Base-by-base conservation (phyloP, 2,113 vertebrate genomes). In the Globicephala melas region DNA sequence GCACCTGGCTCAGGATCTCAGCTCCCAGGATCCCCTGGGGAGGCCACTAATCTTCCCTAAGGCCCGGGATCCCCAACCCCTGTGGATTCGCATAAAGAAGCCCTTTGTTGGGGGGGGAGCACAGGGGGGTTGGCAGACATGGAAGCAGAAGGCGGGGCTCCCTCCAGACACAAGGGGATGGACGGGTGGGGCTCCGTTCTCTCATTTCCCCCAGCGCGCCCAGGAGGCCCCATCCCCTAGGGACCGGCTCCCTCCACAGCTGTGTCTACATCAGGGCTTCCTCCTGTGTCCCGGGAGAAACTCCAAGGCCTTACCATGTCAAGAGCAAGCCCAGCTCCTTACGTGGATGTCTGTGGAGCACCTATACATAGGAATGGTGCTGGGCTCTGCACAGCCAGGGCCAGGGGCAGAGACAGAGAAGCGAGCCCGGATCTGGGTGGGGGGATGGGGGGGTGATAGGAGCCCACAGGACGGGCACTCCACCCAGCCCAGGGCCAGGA, bases 371-470 rank as follows among this genome's bases (percentile, higher is more conserved):
- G 18, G 25, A n/a, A 15, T 0, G 44, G 53, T 1, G 41, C 74
- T 28, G 6, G 28, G 20, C 25, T 36, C 83, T 36, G 63, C 74
- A 63, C 80, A 33, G 89, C 76, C 89, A n/a, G 63, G n/a, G 62
- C 50, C 41, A 14, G 70, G 2, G 21, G 26, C 25, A 23, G 79
- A 21, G 17, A n/a, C 53, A 2, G 55, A 33, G 53, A 18, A 4
- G 41, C 3, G 2, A 36, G 47, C 23, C 18, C 2, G n/a, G 36
- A 8, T 15, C 58, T 0, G 1, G n/a, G 0, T 8, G 0, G 2
- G 25, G 2, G 20, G 10, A 12, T 1, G 15, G 2, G 15, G 5
- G 0, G 5, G 18, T 2, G 38, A 6, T 3, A 41, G 36, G 80
- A 36, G 70, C 60, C 47, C 60, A 31, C n/a, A 11, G 5, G 58